Evolutionary conservation across 2,888 invertebrate genomes (phyloP).

Genomic region (Drosophila kanekoi): DNA sequence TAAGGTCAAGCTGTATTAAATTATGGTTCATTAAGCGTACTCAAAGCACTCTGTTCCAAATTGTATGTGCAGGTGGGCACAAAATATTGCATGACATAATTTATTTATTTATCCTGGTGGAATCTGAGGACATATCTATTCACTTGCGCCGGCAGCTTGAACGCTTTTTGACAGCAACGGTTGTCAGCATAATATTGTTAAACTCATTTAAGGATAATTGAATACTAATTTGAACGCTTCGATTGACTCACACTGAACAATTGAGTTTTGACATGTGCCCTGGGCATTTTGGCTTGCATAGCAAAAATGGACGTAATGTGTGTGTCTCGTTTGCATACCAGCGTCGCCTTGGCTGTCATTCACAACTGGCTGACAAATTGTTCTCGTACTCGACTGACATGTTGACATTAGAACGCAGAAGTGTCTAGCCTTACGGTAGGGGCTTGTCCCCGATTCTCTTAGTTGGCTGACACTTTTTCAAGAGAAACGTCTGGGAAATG

Average conservation of each 20-base stretch:
- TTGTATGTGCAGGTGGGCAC: constrained; percentile 5
- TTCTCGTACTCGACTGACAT: constrained; percentile 73
- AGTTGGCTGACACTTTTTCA: constrained; percentile 21
- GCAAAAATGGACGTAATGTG: constrained; percentile 9
- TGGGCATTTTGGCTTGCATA: constrained; percentile 19
- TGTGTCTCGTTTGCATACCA: constrained; percentile 53
- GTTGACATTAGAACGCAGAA: constrained; percentile 52
- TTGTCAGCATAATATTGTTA: constrained; percentile 26
- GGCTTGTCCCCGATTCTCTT: constrained; percentile 5
- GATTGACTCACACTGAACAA: constrained; percentile 37
- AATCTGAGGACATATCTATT: constrained; percentile 32
- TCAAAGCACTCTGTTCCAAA: constrained; percentile 2
- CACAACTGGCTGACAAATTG: constrained; percentile 79
- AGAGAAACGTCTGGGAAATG: constrained; percentile 36
- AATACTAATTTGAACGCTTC: constrained; percentile 70
- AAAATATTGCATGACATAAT: not conserved
- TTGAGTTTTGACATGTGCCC: constrained; percentile 44
- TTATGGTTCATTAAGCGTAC: constrained; percentile 3
- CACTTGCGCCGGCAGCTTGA: constrained; percentile 10
- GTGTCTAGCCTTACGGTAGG: constrained; percentile 7
- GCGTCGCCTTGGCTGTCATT: constrained; percentile 73
- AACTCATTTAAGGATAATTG: constrained; percentile 65
- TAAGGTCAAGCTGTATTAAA: constrained; percentile 3
- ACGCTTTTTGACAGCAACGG: not conserved
- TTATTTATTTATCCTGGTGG: not conserved